phyloP scores from a whole-genome alignment of 2,797 vertebrate species.

The Clarias fuscus region DNA sequence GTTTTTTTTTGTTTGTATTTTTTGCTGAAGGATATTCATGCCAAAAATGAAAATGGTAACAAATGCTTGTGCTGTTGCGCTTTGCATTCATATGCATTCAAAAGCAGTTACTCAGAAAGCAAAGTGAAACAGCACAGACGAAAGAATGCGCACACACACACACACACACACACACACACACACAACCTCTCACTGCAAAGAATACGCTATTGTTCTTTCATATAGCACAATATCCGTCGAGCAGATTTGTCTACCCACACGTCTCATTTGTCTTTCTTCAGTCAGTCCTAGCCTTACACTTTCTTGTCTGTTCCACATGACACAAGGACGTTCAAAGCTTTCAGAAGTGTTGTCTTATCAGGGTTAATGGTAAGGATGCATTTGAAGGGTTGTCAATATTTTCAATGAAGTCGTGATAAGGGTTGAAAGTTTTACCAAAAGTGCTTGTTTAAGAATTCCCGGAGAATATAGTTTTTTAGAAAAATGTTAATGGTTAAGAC shows the following conservation, averaged over 20 bases:
- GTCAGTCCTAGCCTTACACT: neutral
- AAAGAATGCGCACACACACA: slow-evolving; percentile 9
- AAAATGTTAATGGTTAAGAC: neutral
- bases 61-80: neutral
- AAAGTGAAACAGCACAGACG: neutral
- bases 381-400: neutral
- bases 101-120: neutral
- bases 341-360: neutral
- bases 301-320: slow-evolving; percentile 4
- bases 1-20: neutral
- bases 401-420: neutral
- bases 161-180: slow-evolving; percentile 17
- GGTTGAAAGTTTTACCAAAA: neutral
- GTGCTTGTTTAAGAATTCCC: too few relatives aligned
- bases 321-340: neutral
- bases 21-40: too few relatives aligned
- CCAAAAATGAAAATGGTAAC: neutral
- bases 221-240: neutral
- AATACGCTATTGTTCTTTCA: slow-evolving; percentile 21
- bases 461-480: neutral
- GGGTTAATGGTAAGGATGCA: neutral
- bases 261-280: slow-evolving; percentile 2
- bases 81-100: neutral
- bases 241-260: slow-evolving; percentile 24
- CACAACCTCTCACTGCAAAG: slow-evolving; percentile 11